Conservation (phyloP, 53 echinoderm and acorn worm species). For the Temnopleurus reevesii region DNA sequence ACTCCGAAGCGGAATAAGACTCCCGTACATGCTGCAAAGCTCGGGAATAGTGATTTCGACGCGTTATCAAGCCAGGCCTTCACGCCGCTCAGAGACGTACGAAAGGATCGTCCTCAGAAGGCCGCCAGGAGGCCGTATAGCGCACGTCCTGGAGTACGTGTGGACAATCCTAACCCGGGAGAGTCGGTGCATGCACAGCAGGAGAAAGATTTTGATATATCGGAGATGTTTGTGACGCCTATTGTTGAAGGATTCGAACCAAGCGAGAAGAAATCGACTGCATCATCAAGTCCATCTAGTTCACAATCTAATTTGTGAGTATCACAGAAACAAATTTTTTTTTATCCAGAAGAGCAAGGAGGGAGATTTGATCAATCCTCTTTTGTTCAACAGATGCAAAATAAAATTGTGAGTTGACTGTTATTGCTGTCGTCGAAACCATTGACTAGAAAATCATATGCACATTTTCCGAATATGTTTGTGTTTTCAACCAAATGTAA, state of each 20-base stretch:
- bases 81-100: not conserved
- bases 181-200: not conserved
- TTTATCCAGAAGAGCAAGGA: too few relatives aligned
- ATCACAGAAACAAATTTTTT: too few relatives aligned
- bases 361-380: too few relatives aligned
- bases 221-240: conserved; percentile 31
- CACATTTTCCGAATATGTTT: too few relatives aligned
- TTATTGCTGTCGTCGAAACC: too few relatives aligned
- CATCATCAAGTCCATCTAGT: conserved; percentile 23
- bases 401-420: too few relatives aligned
- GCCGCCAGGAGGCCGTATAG: not conserved
- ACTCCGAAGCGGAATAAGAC: not conserved
- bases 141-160: not conserved
- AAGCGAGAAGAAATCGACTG: not conserved
- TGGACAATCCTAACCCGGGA: conserved; percentile 4
- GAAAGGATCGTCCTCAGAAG: not conserved
- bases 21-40: not conserved
- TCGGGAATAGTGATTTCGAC: not conserved
- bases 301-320: conserved; percentile 22
- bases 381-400: too few relatives aligned
- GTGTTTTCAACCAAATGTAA: too few relatives aligned
- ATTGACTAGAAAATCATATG: too few relatives aligned
- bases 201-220: not conserved
- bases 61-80: not conserved
- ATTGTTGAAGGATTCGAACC: not conserved